Conservation (phyloP, 2,888 invertebrate species). For the Cataglyphis cursor region DNA sequence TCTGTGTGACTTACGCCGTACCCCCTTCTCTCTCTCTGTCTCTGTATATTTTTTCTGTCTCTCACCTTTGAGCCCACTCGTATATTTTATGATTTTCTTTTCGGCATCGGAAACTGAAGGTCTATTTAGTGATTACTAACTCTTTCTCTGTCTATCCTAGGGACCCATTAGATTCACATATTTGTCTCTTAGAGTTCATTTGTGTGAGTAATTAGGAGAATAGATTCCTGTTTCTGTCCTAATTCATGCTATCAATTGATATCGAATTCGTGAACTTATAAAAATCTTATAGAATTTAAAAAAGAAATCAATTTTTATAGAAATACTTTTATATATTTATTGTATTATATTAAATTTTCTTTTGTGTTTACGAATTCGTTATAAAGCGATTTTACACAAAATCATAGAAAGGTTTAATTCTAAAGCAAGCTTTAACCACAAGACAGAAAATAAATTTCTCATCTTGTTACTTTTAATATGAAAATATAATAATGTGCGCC, state of each 20-base stretch:
- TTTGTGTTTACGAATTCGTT: background rate
- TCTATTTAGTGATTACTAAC: background rate
- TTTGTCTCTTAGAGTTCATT: constrained; percentile 4
- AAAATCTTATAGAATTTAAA: background rate
- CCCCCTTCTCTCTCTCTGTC: constrained; percentile 13
- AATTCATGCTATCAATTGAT: background rate
- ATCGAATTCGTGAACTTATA: background rate
- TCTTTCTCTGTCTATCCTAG: background rate
- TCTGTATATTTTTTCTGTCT: constrained; percentile 52
- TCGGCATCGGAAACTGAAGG: background rate
- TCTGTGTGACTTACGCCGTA: constrained; percentile 23
- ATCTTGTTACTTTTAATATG: background rate
- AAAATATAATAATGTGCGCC: background rate
- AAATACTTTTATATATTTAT: background rate
- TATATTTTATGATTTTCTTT: constrained; percentile 22
- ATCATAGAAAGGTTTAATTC: background rate
- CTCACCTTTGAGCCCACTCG: constrained; percentile 38
- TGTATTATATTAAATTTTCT: background rate
- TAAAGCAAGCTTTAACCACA: background rate
- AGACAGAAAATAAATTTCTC: background rate
- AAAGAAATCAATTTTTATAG: background rate
- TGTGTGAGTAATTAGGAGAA: background rate
- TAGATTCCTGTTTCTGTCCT: background rate
- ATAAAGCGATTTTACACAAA: background rate
- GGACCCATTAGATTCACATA: background rate